A percentile compares a stretch with the other conserved stretches of the same genome.
phyloP scores from a whole-genome alignment of 2,797 vertebrate genomes.

The Buphagus erythrorhynchus region DNA sequence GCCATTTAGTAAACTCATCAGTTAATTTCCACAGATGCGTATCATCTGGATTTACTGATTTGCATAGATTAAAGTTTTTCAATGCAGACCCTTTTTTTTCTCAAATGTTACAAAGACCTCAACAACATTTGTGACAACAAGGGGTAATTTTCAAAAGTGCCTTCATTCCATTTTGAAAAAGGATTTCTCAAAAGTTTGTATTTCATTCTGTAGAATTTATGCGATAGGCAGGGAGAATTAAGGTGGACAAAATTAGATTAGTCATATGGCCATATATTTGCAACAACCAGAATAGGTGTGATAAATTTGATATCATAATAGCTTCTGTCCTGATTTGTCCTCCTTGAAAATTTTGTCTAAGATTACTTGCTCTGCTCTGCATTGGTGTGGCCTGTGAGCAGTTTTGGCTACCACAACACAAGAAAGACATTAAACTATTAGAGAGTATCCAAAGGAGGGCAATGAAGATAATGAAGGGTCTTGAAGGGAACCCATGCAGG shows the following conservation, averaged over 20 bases:
- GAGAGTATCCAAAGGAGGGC: not conserved
- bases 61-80: conserved; percentile 1
- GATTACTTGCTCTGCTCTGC: not conserved
- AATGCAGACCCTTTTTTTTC: not conserved
- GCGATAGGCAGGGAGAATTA: not conserved
- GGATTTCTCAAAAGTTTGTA: not conserved
- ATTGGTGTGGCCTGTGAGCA: not conserved
- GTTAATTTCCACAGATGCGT: conserved; percentile 43
- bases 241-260: not conserved
- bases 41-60: conserved; percentile 53
- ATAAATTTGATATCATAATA: not conserved
- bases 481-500: not conserved
- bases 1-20: conserved; percentile 48
- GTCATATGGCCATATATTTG: not conserved
- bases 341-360: not conserved
- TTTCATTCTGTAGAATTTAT: not conserved
- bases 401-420: not conserved
- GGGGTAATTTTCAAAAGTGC: not conserved
- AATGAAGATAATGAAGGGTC: not conserved
- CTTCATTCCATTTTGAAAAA: not conserved
- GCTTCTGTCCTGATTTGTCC: not conserved
- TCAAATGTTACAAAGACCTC: not conserved
- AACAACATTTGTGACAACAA: not conserved
- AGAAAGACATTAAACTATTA: not conserved
- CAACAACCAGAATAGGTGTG: not conserved